A percentile compares a stretch with the other conserved stretches of the same genome.
These are phyloP conservation scores for Montipora cactus DNA, from an alignment of 64 coral and sea anemone species.

Conservation along the genomic window DNA sequence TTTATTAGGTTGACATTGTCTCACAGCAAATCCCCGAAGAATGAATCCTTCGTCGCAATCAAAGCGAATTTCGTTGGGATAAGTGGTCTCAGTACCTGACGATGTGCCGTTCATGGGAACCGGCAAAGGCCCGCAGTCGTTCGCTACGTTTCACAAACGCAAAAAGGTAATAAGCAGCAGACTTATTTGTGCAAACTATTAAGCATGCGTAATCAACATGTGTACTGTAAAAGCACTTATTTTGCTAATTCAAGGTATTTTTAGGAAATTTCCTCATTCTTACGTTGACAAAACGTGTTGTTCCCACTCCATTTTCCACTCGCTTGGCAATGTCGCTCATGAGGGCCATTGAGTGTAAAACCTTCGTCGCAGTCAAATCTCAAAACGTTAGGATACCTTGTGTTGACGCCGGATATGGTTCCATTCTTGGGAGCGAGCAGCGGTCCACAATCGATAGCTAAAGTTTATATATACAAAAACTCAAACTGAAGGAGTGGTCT, in stretches of 20 bases:
- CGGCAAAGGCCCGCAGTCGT: neutral
- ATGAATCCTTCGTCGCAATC: constrained; percentile 38
- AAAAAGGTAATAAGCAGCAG: neutral
- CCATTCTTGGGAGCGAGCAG: constrained; percentile 8
- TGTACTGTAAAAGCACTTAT: too few species aligned
- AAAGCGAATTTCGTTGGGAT: constrained; percentile 42
- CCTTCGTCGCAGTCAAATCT: constrained; percentile 61
- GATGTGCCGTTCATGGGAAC: constrained; percentile 30
- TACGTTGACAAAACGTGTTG: constrained; percentile 38
- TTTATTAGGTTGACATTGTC: constrained; percentile 37
- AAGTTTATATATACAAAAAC: too few species aligned
- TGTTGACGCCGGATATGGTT: neutral
- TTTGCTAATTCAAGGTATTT: neutral
- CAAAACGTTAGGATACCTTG: constrained; percentile 27
- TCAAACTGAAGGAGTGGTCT: too few species aligned
- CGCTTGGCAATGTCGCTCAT: constrained; percentile 34
- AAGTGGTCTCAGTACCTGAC: constrained; percentile 12
- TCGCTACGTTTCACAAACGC: neutral
- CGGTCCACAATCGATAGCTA: neutral
- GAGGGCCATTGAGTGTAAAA: constrained; percentile 19
- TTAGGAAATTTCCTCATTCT: neutral
- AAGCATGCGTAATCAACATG: neutral
- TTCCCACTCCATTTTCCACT: constrained; percentile 62
- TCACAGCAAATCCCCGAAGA: neutral
- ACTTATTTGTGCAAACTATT: neutral